phyloP scores from a whole-genome alignment of 2,888 invertebrate genomes.

The Drosophila acutilabella region DNA sequence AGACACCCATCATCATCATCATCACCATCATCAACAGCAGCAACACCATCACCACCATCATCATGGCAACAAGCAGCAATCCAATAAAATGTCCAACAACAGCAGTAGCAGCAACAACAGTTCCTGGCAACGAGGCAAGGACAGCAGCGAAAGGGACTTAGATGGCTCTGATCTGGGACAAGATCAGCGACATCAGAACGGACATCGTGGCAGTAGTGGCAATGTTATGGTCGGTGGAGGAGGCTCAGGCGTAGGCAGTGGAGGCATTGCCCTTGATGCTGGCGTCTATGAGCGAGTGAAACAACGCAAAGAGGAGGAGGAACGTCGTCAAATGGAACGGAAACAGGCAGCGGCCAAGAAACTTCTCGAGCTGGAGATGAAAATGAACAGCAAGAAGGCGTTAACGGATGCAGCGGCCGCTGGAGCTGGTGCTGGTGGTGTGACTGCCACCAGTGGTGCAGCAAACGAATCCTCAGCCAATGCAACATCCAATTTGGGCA shows the following conservation, averaged over 20 bases:
- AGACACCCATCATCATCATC: conserved; percentile 55
- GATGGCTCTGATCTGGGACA: conserved; percentile 53
- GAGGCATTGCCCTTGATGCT: conserved; percentile 87
- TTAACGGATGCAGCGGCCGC: conserved; percentile 35
- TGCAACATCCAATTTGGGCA: conserved; percentile 36
- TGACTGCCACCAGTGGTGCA: conserved; percentile 17
- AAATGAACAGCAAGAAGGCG: conserved; percentile 87
- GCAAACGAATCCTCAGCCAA: conserved; percentile 17
- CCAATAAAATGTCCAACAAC: conserved; percentile 2
- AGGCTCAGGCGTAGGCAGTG: conserved; percentile 37
- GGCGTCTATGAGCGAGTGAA: conserved; percentile 93
- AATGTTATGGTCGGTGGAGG: conserved; percentile 45
- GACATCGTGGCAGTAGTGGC: conserved; percentile 84
- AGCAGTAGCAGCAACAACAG: conserved; percentile 55
- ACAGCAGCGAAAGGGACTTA: conserved; percentile 53
- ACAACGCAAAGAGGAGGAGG: conserved; percentile 94
- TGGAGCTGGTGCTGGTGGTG: not conserved
- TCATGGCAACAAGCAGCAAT: not conserved
- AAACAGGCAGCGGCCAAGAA: conserved; percentile 88
- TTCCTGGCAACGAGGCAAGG: conserved; percentile 70
- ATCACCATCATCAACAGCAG: conserved; percentile 50
- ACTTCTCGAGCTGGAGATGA: conserved; percentile 89
- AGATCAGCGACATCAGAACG: conserved; percentile 82
- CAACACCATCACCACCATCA: conserved; percentile 4
- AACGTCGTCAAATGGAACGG: conserved; percentile 90